These are phyloP conservation scores for Gymnocheta viridis DNA, from an alignment of 2,888 invertebrate species.

Conservation along the genomic window DNA sequence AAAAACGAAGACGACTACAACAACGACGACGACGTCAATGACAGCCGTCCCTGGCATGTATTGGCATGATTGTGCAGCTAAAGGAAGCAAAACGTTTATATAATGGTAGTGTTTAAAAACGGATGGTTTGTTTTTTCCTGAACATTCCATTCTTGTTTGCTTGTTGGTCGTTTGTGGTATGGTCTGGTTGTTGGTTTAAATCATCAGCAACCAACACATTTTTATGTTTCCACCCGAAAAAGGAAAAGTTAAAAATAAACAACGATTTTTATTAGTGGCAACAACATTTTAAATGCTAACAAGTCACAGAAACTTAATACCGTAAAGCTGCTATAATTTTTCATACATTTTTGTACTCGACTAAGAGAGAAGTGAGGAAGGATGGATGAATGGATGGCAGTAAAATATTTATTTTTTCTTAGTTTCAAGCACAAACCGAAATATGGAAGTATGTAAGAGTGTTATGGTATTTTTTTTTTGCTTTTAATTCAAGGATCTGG, in stretches of 20 bases:
- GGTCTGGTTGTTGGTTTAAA: slow-evolving; percentile 50
- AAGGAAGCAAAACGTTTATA: slow-evolving; percentile 48
- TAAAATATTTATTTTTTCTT: slow-evolving; percentile 25
- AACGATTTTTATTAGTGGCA: slow-evolving; percentile 53
- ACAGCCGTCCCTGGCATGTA: not conserved
- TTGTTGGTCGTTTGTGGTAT: slow-evolving; percentile 25
- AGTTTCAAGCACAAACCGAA: slow-evolving; percentile 14
- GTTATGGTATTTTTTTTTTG: slow-evolving; percentile 30
- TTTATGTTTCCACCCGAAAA: slow-evolving; percentile 35
- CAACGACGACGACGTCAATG: not conserved
- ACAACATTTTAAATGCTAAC: slow-evolving; percentile 57
- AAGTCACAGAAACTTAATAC: slow-evolving; percentile 61
- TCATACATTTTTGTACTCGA: slow-evolving; percentile 19
- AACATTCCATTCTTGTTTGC: slow-evolving; percentile 31
- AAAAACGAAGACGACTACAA: slow-evolving; percentile 6
- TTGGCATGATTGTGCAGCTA: slow-evolving; percentile 11
- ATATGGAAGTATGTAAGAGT: not conserved
- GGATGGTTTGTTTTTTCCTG: slow-evolving; percentile 29
- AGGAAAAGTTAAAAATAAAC: slow-evolving; percentile 15
- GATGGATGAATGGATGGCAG: no score
- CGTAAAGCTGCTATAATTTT: slow-evolving; percentile 62
- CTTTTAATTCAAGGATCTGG: slow-evolving; percentile 20
- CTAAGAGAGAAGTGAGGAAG: not conserved
- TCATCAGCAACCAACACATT: slow-evolving; percentile 40
- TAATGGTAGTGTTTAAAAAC: slow-evolving; percentile 44